Percentiles rank a stretch among this genome's conserved stretches.
phyloP scores from a whole-genome alignment of 2,888 invertebrate genomes.

The Parochlus steinenii region DNA sequence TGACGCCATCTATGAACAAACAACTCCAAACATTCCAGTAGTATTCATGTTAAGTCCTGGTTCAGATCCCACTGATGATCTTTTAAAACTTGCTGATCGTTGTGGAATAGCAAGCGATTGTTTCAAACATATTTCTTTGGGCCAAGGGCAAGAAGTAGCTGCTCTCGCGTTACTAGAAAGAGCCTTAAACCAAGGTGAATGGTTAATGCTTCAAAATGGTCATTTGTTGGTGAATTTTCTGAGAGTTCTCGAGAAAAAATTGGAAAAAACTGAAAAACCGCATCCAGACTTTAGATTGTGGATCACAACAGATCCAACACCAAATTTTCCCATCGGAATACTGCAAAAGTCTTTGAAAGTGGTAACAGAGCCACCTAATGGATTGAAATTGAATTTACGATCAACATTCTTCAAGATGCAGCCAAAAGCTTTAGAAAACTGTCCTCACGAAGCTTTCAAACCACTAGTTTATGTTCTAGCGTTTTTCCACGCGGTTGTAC shows the following conservation, averaged over 20 bases:
- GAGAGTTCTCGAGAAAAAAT: constrained; percentile 60
- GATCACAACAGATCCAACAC: constrained; percentile 82
- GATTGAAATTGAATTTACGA: constrained; percentile 70
- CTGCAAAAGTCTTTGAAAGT: constrained; percentile 76
- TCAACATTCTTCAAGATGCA: constrained; percentile 81
- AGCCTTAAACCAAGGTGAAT: constrained; percentile 61
- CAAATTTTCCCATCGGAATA: constrained; percentile 77
- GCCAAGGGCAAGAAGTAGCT: constrained; percentile 82
- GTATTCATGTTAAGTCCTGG: constrained; percentile 89
- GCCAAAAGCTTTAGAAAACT: constrained; percentile 51
- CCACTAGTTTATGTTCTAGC: constrained; percentile 73
- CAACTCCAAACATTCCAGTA: constrained; percentile 66
- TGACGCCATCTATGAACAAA: constrained; percentile 71
- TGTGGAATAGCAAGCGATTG: constrained; percentile 54
- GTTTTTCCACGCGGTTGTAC: constrained; percentile 84
- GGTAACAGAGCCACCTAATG: constrained; percentile 85
- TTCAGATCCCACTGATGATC: constrained; percentile 78
- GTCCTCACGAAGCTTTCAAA: constrained; percentile 59
- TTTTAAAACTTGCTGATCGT: constrained; percentile 61
- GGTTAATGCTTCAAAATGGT: constrained; percentile 88
- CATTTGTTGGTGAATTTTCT: constrained; percentile 70
- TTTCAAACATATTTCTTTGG: constrained; percentile 77
- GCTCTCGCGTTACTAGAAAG: constrained; percentile 51
- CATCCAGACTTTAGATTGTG: constrained; percentile 85
- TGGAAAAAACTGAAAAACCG: constrained; percentile 62